phyloP scores from a whole-genome alignment of 2,113 vertebrate species.

The Crocuta crocuta region DNA sequence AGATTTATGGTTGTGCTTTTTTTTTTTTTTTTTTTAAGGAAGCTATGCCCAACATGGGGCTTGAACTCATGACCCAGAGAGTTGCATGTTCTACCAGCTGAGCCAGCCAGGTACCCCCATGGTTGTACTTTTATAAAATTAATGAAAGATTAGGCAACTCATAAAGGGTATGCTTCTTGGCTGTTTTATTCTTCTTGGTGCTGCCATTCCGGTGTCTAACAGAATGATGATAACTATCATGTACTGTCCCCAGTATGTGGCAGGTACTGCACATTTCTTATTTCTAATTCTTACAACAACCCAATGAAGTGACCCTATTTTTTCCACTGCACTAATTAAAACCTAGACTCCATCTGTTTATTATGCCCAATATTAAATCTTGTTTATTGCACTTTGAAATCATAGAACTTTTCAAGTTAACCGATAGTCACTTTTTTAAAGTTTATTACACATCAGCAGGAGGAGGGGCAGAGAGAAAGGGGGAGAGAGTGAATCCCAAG shows the following conservation, averaged over 20 bases:
- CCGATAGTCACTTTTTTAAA: neutral
- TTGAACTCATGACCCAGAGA: neutral
- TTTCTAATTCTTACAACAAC: neutral
- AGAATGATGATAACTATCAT: neutral
- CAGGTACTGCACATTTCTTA: neutral
- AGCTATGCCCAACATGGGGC: neutral
- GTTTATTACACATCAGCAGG: no score
- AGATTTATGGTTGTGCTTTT: neutral
- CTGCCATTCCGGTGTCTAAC: neutral
- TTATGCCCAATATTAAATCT: neutral
- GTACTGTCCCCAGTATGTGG: neutral
- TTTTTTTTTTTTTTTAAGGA: neutral
- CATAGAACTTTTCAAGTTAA: neutral
- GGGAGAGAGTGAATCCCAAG: no score
- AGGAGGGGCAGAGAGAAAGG: no score
- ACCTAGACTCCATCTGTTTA: neutral
- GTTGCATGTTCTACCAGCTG: neutral
- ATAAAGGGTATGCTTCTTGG: neutral
- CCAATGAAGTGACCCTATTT: neutral
- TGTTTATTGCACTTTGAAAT: neutral
- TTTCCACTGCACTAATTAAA: neutral
- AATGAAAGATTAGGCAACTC: neutral
- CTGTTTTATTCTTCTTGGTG: neutral
- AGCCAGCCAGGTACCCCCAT: neutral
- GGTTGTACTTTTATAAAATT: neutral